These are phyloP conservation scores for Bellardia pandia DNA, from an alignment of 2,888 invertebrate genomes.

Conservation along the genomic window DNA sequence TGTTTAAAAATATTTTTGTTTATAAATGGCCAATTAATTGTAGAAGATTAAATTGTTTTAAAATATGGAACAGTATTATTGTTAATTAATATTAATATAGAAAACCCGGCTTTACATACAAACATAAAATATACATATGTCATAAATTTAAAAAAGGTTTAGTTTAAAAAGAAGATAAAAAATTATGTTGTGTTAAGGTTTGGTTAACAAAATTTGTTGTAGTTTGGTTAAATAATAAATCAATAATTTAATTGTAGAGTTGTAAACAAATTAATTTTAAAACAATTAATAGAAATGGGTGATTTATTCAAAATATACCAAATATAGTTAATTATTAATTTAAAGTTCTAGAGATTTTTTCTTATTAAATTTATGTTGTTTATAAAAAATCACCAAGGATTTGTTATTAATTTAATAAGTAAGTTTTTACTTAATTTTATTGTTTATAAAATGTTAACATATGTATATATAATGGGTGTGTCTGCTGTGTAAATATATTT, in stretches of 20 bases:
- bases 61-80: constrained; percentile 15
- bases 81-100: not conserved
- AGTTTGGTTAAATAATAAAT: not conserved
- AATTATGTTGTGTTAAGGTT: not conserved
- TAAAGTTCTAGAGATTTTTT: not conserved
- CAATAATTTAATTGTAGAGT: constrained; percentile 13
- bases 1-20: not conserved
- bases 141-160: not conserved
- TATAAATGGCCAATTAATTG: constrained; percentile 53
- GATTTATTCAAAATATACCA: too few relatives aligned
- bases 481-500: not conserved
- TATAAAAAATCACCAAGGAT: constrained; percentile 3
- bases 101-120: constrained; percentile 12
- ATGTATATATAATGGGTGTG: constrained; percentile 24
- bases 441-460: not conserved
- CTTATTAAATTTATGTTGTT: too few relatives aligned
- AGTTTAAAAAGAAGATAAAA: not conserved
- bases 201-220: constrained; percentile 6
- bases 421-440: not conserved
- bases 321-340: not conserved
- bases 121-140: too few relatives aligned
- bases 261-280: not conserved
- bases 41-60: constrained; percentile 16
- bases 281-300: too few relatives aligned
- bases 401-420: not conserved